Percentiles rank a stretch among this genome's conserved stretches.
Conservation (phyloP, 2,888 invertebrate genomes). For the Hemithea aestivaria region DNA sequence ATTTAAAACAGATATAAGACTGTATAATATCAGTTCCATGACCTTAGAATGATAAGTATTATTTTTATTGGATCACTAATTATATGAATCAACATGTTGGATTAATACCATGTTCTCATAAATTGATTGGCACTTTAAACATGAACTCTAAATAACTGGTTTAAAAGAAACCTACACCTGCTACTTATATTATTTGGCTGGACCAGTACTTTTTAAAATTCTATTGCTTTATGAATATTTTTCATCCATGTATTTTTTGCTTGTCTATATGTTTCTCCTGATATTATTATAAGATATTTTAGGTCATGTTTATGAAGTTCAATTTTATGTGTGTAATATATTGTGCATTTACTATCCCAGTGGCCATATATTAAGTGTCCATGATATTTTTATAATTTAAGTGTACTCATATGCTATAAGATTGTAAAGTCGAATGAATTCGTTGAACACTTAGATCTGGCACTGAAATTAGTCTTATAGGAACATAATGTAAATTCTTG, state of each 20-base stretch:
- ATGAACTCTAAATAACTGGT: slow-evolving; percentile 5
- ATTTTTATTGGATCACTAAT: slow-evolving; percentile 25
- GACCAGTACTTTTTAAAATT: slow-evolving; percentile 1
- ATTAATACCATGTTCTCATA: too few species aligned
- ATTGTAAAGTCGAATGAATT: slow-evolving; percentile 36
- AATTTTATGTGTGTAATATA: slow-evolving; percentile 23
- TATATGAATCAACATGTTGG: slow-evolving; percentile 4
- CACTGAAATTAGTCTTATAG: slow-evolving; percentile 38
- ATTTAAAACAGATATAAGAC: slow-evolving; percentile 68
- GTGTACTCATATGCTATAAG: slow-evolving; percentile 39
- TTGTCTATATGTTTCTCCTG: background rate
- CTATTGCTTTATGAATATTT: background rate
- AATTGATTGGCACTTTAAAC: background rate
- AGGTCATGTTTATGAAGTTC: slow-evolving; percentile 1
- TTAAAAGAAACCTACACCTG: too few species aligned
- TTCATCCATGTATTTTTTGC: background rate
- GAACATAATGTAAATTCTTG: slow-evolving; percentile 56
- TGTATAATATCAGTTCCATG: slow-evolving; percentile 69
- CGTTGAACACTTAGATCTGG: slow-evolving; percentile 44
- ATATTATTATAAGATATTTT: too few species aligned
- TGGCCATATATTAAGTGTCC: slow-evolving; percentile 66
- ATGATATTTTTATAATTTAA: slow-evolving; percentile 57
- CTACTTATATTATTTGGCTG: slow-evolving; percentile 2
- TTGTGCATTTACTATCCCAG: slow-evolving; percentile 59
- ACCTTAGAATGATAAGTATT: slow-evolving; percentile 52